A percentile compares a stretch with the other conserved stretches of the same genome.
These are phyloP conservation scores for Ceramica pisi DNA, from an alignment of 2,888 invertebrate species.

Conservation along the genomic window DNA sequence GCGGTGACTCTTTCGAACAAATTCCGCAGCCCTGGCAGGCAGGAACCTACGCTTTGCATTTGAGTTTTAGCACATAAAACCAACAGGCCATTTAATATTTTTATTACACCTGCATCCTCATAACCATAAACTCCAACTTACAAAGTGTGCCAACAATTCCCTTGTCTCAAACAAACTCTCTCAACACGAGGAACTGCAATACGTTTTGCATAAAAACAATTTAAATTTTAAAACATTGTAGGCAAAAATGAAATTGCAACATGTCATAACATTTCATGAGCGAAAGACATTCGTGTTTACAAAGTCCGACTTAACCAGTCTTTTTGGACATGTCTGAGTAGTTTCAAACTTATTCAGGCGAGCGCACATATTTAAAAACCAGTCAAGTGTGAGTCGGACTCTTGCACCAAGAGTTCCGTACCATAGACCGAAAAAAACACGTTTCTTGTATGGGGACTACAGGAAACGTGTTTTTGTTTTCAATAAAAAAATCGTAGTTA, in stretches of 20 bases:
- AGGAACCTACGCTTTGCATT: too few species aligned
- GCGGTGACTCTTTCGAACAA: too few species aligned
- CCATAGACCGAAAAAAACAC: too few species aligned
- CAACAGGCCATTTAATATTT: too few species aligned
- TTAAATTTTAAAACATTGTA: slow-evolving; percentile 35
- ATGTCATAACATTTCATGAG: slow-evolving; percentile 33
- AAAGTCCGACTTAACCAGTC: slow-evolving; percentile 13
- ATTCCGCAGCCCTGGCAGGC: too few species aligned
- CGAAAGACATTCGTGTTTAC: slow-evolving; percentile 28
- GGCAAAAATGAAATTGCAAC: neutral
- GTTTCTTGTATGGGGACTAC: too few species aligned
- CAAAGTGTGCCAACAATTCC: neutral
- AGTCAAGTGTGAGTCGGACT: neutral
- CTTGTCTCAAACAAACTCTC: neutral
- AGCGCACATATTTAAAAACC: slow-evolving; percentile 21
- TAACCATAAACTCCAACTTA: neutral
- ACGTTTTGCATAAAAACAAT: slow-evolving; percentile 39
- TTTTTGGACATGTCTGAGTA: slow-evolving; percentile 22
- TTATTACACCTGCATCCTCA: neutral
- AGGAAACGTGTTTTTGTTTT: too few species aligned
- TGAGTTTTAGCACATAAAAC: too few species aligned
- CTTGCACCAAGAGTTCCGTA: too few species aligned
- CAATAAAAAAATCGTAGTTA: too few species aligned
- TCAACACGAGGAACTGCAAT: slow-evolving; percentile 1
- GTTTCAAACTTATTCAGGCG: slow-evolving; percentile 16